Percentiles rank a stretch among this genome's conserved stretches.
Evolutionary conservation across 2,888 invertebrate species (phyloP).

Genomic region (Diabrotica balteata): DNA sequence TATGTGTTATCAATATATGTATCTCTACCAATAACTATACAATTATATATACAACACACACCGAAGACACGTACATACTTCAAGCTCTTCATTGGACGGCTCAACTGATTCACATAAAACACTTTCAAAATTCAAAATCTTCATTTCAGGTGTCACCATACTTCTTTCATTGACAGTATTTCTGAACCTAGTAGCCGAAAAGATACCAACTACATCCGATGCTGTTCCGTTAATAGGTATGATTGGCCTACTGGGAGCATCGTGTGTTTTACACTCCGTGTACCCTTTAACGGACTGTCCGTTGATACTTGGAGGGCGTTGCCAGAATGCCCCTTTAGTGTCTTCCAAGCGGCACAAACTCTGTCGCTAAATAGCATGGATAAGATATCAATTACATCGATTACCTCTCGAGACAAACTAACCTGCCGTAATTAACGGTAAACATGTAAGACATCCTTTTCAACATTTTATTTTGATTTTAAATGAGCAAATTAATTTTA

Average conservation of each 20-base stretch:
- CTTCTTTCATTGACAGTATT: slow-evolving; percentile 97
- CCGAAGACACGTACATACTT: slow-evolving; percentile 1
- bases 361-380: neutral
- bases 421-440: too few species aligned
- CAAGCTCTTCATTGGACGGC: slow-evolving; percentile 37
- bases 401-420: too few species aligned
- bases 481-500: too few species aligned
- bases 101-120: slow-evolving; percentile 45
- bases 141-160: slow-evolving; percentile 90
- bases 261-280: slow-evolving; percentile 60
- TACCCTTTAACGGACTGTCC: slow-evolving; percentile 58
- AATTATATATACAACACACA: slow-evolving; percentile 2
- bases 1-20: neutral
- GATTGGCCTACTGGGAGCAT: slow-evolving; percentile 59
- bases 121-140: slow-evolving; percentile 60
- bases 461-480: neutral
- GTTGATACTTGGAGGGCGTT: slow-evolving; percentile 63
- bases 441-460: neutral
- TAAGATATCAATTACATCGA: neutral
- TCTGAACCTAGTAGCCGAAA: slow-evolving; percentile 96
- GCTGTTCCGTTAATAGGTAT: slow-evolving; percentile 85
- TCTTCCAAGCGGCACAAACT: slow-evolving; percentile 4
- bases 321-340: slow-evolving; percentile 28
- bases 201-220: slow-evolving; percentile 89
- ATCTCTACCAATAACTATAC: neutral